These are phyloP conservation scores for Pandion haliaetus DNA, from an alignment of 2,113 vertebrate genomes.

Conservation along the genomic window DNA sequence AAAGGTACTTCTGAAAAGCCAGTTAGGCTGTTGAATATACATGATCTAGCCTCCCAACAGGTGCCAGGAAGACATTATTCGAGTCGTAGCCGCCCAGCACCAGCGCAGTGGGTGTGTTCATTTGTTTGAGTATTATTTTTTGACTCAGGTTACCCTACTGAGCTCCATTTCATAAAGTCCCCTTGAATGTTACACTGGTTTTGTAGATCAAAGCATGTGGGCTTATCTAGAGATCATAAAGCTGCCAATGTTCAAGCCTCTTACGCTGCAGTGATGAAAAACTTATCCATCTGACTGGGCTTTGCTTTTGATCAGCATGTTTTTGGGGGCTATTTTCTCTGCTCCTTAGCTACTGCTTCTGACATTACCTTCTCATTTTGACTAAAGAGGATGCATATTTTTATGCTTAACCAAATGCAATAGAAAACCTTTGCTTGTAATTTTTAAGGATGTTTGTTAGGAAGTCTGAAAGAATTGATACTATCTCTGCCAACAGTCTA, in stretches of 20 bases:
- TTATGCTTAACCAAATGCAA: background rate
- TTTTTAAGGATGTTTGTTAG: background rate
- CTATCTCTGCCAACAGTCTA: background rate
- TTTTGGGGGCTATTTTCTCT: background rate
- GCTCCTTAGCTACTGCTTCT: background rate
- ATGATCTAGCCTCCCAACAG: background rate
- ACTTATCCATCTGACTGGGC: background rate
- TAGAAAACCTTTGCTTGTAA: background rate
- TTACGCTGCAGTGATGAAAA: background rate
- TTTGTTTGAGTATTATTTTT: background rate
- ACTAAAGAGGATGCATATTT: background rate
- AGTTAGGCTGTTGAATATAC: background rate
- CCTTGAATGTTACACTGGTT: rapidly evolving
- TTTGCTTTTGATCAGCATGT: background rate
- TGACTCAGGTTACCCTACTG: background rate
- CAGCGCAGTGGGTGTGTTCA: background rate
- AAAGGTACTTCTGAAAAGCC: conserved; percentile 48
- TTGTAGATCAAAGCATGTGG: background rate
- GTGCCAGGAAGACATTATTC: background rate
- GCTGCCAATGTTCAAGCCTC: background rate
- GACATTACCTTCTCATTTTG: background rate
- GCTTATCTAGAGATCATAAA: background rate
- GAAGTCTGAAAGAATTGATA: background rate
- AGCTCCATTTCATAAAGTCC: background rate
- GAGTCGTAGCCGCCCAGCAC: background rate